Evolutionary conservation across 30 jellyfish, hydroid and myxozoan genomes (phyloP), one percentile per base, ranked within the genome.

Genomic region (Pseudorhiza aurosa): DNA sequence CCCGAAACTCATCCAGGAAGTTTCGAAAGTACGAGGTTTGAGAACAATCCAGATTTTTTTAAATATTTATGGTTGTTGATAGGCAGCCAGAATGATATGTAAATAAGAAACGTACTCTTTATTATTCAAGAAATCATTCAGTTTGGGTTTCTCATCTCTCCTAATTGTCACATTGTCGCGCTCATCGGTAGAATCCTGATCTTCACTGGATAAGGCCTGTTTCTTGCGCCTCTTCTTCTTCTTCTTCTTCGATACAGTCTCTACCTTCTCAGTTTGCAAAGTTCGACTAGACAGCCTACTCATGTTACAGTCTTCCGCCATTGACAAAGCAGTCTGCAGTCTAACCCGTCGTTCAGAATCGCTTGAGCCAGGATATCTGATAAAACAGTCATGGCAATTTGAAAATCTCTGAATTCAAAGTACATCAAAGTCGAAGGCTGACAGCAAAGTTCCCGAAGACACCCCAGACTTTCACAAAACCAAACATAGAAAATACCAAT

Each of bases 31-130:
- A n/a, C n/a, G n/a, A n/a, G n/a, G n/a, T n/a, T n/a, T n/a, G n/a
- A n/a, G n/a, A n/a, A n/a, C n/a, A n/a, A n/a, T n/a, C n/a, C n/a
- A n/a, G n/a, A n/a, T n/a, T n/a, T n/a, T n/a, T n/a, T n/a, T n/a
- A n/a, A n/a, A n/a, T n/a, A n/a, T n/a, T n/a, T n/a, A n/a, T n/a
- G n/a, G n/a, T n/a, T n/a, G n/a, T n/a, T n/a, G n/a, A n/a, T n/a
- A n/a, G n/a, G n/a, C n/a, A n/a, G n/a, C n/a, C n/a, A n/a, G n/a
- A n/a, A n/a, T n/a, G n/a, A n/a, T n/a, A n/a, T n/a, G n/a, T n/a
- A n/a, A n/a, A n/a, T n/a, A n/a, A n/a, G n/a, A n/a, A n/a, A n/a
- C 97, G 62, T 81, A 88, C 97, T 57, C 87, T 56, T 65, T 72
- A 53, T 65, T 81, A 31, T 81, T 88, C 4, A 88, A 67, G 55